Evolutionary conservation across 2,113 vertebrate species (phyloP).

Genomic region (Cyrtonyx montezumae): DNA sequence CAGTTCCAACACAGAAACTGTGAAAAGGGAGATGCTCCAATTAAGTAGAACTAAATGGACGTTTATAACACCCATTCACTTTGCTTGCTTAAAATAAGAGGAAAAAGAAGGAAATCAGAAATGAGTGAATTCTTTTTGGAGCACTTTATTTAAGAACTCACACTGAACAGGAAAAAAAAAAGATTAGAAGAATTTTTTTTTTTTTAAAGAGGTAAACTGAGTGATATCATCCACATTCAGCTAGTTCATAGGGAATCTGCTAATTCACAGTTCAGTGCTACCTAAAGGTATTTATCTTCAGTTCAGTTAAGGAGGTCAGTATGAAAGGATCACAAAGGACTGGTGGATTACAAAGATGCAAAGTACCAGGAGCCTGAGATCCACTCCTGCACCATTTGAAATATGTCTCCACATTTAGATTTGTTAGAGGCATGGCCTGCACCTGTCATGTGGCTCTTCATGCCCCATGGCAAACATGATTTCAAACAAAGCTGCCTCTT

Average conservation of each 20-base stretch:
- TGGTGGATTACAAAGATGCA: not conserved
- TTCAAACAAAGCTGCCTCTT: too few relatives aligned
- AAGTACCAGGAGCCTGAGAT: not conserved
- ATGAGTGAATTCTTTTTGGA: not conserved
- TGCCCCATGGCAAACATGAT: too few relatives aligned
- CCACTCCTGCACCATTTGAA: not conserved
- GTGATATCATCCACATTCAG: not conserved
- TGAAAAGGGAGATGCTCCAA: not conserved
- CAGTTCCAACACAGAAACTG: not conserved
- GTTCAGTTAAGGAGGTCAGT: not conserved
- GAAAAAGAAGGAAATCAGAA: not conserved
- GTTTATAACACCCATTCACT: not conserved
- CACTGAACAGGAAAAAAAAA: not conserved
- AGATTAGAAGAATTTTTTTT: not conserved
- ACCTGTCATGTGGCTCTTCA: too few relatives aligned
- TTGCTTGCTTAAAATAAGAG: not conserved
- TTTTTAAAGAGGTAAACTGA: too few relatives aligned
- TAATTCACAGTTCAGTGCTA: not conserved
- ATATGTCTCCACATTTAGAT: not conserved
- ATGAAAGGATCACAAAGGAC: not conserved
- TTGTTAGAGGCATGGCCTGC: not conserved
- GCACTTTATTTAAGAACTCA: not conserved
- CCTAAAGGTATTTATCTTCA: not conserved
- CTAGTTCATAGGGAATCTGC: not conserved
- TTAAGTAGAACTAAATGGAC: not conserved